These are phyloP conservation scores for Delphinus delphis DNA, from an alignment of 2,113 vertebrate species.

Conservation along the genomic window DNA sequence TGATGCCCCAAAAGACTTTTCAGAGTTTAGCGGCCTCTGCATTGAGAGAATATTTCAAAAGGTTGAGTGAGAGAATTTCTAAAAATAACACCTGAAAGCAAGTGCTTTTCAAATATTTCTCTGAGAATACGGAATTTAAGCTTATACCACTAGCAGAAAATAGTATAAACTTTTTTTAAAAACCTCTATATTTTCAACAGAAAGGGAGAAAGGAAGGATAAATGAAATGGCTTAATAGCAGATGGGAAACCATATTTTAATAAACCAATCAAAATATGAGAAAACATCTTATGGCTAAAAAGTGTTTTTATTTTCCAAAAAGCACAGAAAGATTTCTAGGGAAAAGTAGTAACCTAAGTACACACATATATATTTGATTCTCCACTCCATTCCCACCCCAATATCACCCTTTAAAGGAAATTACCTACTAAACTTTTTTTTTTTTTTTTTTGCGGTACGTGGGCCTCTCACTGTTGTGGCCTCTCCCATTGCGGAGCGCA, in stretches of 20 bases:
- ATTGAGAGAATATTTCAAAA: background rate
- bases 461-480: too few relatives aligned
- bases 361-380: background rate
- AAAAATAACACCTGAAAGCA: background rate
- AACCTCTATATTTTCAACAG: background rate
- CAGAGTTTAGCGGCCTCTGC: background rate
- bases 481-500: too few relatives aligned
- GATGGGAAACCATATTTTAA: background rate
- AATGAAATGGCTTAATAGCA: background rate
- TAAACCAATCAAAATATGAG: background rate
- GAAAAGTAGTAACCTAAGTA: background rate
- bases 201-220: background rate
- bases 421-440: background rate
- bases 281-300: background rate
- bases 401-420: constrained; percentile 36
- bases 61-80: background rate
- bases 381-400: background rate
- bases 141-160: background rate
- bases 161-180: background rate
- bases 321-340: background rate
- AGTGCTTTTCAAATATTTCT: constrained; percentile 2
- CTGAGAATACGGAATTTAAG: background rate
- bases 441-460: too few relatives aligned
- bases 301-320: background rate
- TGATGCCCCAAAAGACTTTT: background rate